phyloP scores from a whole-genome alignment of 2,888 invertebrate species.

The Lasioglossum villosulum region DNA sequence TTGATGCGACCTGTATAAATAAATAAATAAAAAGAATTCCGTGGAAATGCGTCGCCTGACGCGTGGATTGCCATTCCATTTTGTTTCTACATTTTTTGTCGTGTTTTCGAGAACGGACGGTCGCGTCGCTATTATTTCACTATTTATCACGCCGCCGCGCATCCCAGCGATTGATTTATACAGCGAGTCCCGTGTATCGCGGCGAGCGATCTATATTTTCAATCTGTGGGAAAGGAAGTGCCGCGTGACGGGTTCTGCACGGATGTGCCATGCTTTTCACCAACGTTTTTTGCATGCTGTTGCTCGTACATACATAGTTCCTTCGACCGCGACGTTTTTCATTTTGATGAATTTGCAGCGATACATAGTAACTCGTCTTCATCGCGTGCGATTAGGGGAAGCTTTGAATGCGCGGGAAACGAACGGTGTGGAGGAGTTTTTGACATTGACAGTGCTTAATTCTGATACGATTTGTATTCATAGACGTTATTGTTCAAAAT shows the following conservation, averaged over 20 bases:
- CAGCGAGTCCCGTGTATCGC: slow-evolving; percentile 20
- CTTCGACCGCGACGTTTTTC: neutral
- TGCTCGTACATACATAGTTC: neutral
- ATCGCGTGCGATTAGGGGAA: neutral
- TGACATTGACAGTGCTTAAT: neutral
- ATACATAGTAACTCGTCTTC: neutral
- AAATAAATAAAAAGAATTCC: too few relatives aligned
- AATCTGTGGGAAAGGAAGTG: slow-evolving; percentile 17
- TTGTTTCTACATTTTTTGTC: neutral
- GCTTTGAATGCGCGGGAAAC: neutral
- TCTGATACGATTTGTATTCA: too few relatives aligned
- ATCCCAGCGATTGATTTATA: neutral
- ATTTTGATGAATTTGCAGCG: neutral
- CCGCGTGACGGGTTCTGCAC: neutral
- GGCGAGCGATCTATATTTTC: slow-evolving; percentile 27
- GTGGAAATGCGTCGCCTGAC: neutral
- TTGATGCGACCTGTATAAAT: too few relatives aligned
- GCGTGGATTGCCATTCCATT: neutral
- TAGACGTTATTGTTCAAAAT: neutral
- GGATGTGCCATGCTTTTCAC: neutral
- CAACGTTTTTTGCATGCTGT: neutral
- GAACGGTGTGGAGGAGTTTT: neutral
- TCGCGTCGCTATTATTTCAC: slow-evolving; percentile 39
- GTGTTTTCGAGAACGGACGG: slow-evolving; percentile 20
- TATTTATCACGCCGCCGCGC: slow-evolving; percentile 35